phyloP scores from a whole-genome alignment of 2,797 vertebrate genomes.

The Rousettus madagascariensis region DNA sequence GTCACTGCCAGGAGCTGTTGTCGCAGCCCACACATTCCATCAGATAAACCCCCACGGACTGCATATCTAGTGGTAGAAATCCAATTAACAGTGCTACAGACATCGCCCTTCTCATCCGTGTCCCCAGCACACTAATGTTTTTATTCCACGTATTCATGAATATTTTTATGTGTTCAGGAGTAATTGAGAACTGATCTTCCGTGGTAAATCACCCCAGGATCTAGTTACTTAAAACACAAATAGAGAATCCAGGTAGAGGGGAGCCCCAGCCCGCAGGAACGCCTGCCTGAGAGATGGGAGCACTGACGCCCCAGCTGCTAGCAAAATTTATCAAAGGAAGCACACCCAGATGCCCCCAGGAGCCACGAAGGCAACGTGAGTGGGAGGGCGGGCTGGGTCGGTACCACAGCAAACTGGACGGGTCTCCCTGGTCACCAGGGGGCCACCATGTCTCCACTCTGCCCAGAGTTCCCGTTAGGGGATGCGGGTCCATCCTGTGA shows the following conservation, averaged over 20 bases:
- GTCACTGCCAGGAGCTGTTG: neutral
- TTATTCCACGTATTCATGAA: conserved; percentile 27
- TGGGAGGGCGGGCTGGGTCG: neutral
- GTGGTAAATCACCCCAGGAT: neutral
- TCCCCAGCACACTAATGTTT: conserved; percentile 40
- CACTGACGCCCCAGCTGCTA: neutral
- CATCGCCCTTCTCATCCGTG: conserved; percentile 22
- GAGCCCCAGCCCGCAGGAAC: neutral
- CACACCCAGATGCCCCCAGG: no score
- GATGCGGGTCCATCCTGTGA: neutral
- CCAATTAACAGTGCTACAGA: conserved; percentile 52
- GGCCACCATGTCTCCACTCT: neutral
- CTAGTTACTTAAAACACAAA: conserved; percentile 34
- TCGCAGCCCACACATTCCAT: neutral
- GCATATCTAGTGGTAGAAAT: conserved; percentile 42
- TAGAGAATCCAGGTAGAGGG: neutral
- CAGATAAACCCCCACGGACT: neutral
- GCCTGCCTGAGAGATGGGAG: neutral
- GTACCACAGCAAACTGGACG: neutral
- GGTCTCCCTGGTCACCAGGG: neutral
- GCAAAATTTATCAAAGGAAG: neutral
- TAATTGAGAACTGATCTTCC: conserved; percentile 40
- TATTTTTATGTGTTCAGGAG: conserved; percentile 33
- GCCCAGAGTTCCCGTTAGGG: neutral
- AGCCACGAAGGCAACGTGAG: neutral